A percentile compares a stretch with the other conserved stretches of the same genome.
Evolutionary conservation across 2,113 vertebrate species (phyloP).

Genomic region (Misgurnus anguillicaudatus): DNA sequence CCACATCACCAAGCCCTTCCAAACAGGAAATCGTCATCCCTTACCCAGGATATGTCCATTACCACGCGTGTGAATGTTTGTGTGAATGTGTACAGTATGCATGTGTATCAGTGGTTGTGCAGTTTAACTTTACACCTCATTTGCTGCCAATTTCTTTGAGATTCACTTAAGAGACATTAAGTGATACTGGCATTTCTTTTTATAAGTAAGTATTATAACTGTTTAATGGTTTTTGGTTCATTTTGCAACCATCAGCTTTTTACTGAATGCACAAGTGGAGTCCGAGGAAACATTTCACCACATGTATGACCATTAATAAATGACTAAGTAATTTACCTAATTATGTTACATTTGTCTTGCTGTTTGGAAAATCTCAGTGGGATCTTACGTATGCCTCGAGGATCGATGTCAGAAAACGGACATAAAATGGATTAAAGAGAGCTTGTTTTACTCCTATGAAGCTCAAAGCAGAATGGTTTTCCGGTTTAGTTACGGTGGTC

Average conservation of each 20-base stretch:
- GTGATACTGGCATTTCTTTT: slow-evolving; percentile 57
- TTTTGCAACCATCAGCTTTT: slow-evolving; percentile 58
- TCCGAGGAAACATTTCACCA: slow-evolving; percentile 49
- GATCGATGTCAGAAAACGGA: slow-evolving; percentile 31
- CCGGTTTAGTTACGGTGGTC: slow-evolving; percentile 17
- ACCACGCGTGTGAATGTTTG: slow-evolving; percentile 36
- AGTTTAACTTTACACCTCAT: slow-evolving; percentile 52
- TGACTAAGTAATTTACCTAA: slow-evolving; percentile 46
- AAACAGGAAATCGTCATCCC: slow-evolving; percentile 56
- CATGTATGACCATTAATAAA: slow-evolving; percentile 50
- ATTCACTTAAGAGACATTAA: slow-evolving; percentile 49
- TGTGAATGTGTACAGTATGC: slow-evolving; percentile 33
- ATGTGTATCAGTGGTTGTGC: slow-evolving; percentile 46
- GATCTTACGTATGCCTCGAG: slow-evolving; percentile 38
- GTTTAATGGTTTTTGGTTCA: slow-evolving; percentile 53
- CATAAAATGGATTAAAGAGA: slow-evolving; percentile 25
- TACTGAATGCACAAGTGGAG: slow-evolving; percentile 46
- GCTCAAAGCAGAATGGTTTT: slow-evolving; percentile 48
- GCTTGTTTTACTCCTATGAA: slow-evolving; percentile 43
- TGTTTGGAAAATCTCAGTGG: slow-evolving; percentile 39
- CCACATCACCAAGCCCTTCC: slow-evolving; percentile 59
- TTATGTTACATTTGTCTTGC: slow-evolving; percentile 36
- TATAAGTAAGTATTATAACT: slow-evolving; percentile 59
- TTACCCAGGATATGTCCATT: slow-evolving; percentile 55
- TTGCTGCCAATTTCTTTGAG: slow-evolving; percentile 57